These are phyloP conservation scores for Rhodinocichla rosea DNA, from an alignment of 2,113 vertebrate species.

Conservation along the genomic window DNA sequence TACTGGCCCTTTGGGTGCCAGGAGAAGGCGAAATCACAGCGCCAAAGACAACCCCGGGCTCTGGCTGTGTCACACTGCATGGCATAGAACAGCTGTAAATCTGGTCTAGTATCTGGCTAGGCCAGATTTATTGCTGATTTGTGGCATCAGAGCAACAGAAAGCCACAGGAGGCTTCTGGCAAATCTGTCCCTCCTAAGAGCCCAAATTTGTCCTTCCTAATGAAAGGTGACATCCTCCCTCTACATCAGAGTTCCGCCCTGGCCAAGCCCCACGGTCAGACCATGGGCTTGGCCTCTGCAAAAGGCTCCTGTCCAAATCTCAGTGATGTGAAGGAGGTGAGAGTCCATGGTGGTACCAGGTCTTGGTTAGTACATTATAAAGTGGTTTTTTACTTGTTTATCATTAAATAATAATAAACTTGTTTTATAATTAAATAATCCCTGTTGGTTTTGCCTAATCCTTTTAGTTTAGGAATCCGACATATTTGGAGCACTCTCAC, in stretches of 20 bases:
- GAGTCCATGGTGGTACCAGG: not conserved
- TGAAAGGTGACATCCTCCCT: not conserved
- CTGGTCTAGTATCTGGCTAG: not conserved
- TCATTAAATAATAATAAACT: not conserved
- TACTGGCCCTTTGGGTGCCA: not conserved
- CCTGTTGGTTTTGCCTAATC: not conserved
- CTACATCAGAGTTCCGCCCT: not conserved
- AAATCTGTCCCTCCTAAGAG: not conserved
- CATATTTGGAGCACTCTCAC: not conserved
- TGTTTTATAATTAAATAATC: not conserved
- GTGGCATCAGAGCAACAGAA: not conserved
- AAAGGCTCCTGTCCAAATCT: not conserved
- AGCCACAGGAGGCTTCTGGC: not conserved
- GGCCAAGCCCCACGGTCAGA: not conserved
- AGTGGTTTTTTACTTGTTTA: not conserved
- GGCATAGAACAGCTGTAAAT: not conserved
- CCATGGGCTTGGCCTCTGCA: not conserved
- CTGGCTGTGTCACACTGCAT: not conserved
- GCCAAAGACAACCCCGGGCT: not conserved
- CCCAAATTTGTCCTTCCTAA: not conserved
- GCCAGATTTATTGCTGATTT: not conserved
- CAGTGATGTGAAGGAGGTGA: rapidly evolving
- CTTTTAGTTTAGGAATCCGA: not conserved
- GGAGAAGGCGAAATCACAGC: not conserved
- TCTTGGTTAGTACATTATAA: not conserved